Conservation (phyloP, 2,888 invertebrate species). For the Listrodromus nycthemerus region DNA sequence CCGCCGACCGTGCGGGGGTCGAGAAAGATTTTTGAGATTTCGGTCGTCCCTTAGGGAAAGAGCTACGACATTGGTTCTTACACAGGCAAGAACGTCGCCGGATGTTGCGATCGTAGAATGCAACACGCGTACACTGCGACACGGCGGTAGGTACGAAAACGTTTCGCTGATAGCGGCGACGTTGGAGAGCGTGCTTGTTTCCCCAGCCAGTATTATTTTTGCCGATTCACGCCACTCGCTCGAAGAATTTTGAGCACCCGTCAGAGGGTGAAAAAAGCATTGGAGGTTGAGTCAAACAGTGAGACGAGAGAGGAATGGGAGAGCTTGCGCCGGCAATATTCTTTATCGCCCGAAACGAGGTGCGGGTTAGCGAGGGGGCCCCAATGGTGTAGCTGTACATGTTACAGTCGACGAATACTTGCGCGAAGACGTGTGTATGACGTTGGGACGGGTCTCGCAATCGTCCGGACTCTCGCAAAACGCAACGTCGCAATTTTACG, state of each 20-base stretch:
- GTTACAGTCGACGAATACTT: conserved; percentile 15
- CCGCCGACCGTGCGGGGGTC: not conserved
- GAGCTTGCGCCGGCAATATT: conserved; percentile 53
- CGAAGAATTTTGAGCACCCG: conserved; percentile 56
- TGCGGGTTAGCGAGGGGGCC: conserved; percentile 6
- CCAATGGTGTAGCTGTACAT: conserved; percentile 4
- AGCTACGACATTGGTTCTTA: conserved; percentile 77
- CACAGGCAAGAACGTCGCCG: conserved; percentile 75
- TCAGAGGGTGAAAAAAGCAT: conserved; percentile 12
- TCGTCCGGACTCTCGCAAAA: conserved; percentile 58
- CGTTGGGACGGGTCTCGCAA: conserved; percentile 45
- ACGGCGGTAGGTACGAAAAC: conserved; percentile 19
- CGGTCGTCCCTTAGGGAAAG: conserved; percentile 47
- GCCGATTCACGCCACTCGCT: conserved; percentile 67
- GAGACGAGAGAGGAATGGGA: conserved; percentile 1
- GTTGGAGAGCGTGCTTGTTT: conserved; percentile 6
- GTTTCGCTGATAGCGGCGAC: conserved; percentile 16
- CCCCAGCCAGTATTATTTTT: conserved; percentile 66
- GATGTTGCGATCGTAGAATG: conserved; percentile 66
- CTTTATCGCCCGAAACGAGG: conserved; percentile 65
- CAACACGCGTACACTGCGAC: not conserved
- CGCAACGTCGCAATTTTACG: conserved; percentile 69
- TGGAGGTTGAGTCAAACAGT: conserved; percentile 27
- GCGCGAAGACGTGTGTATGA: conserved; percentile 12
- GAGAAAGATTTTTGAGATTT: conserved; percentile 30